Percentiles rank a stretch among this genome's conserved stretches.
These are phyloP conservation scores for Caenorhabditis doughertyi DNA, from an alignment of 2,888 invertebrate species.

Conservation along the genomic window DNA sequence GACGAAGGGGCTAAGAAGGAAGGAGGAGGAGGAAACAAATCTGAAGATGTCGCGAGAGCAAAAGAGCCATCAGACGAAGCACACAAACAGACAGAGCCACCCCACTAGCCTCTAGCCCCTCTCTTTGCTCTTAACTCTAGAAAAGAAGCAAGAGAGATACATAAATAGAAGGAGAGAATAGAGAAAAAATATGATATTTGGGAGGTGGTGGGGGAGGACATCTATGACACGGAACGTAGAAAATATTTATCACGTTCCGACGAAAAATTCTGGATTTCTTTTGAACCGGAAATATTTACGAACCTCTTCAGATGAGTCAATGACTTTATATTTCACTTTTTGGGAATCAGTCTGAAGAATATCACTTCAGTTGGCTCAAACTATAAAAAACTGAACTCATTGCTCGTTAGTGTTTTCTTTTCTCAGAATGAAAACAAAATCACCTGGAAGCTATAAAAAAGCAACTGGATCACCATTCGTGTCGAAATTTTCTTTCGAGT, in stretches of 20 bases:
- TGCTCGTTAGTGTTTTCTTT: background rate
- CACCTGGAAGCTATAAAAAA: slow-evolving; percentile 3
- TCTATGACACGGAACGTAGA: slow-evolving; percentile 26
- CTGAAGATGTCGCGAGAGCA: slow-evolving; percentile 54
- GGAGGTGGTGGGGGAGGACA: slow-evolving; percentile 22
- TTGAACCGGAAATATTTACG: slow-evolving; percentile 23
- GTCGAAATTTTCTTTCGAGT: background rate
- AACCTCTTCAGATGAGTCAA: slow-evolving; percentile 7
- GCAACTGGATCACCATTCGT: background rate
- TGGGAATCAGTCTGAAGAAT: background rate
- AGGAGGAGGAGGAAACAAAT: slow-evolving; percentile 47
- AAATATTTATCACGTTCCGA: slow-evolving; percentile 16
- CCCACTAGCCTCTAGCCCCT: slow-evolving; percentile 16
- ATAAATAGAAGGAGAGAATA: slow-evolving; percentile 7
- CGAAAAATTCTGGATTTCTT: slow-evolving; percentile 2
- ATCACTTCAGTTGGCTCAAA: background rate
- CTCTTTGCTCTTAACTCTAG: slow-evolving; percentile 40
- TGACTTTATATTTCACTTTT: background rate
- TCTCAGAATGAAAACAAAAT: background rate
- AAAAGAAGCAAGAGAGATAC: slow-evolving; percentile 2
- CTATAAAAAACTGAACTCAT: background rate
- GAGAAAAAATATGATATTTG: slow-evolving; percentile 30
- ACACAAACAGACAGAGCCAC: slow-evolving; percentile 35
- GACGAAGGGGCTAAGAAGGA: slow-evolving; percentile 12
- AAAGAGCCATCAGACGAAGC: slow-evolving; percentile 34